phyloP scores from a whole-genome alignment of 2,113 vertebrate genomes.

The Monopterus albus region DNA sequence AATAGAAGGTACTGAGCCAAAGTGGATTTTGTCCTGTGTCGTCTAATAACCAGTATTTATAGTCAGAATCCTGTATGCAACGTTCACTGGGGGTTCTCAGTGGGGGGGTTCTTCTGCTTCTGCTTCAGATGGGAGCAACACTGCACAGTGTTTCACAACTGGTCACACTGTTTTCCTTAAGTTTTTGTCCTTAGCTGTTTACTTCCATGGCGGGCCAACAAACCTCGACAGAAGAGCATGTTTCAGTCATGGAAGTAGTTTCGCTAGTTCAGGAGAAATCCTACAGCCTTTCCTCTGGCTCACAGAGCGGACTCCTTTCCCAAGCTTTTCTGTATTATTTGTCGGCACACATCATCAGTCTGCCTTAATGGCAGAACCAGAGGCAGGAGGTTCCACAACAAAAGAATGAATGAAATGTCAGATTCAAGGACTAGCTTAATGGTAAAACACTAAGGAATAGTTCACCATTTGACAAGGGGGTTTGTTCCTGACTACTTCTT shows the following conservation, averaged over 20 bases:
- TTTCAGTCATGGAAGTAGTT: neutral
- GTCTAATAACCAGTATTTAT: neutral
- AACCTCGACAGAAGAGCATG: neutral
- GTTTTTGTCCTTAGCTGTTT: neutral
- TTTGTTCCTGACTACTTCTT: too few species aligned
- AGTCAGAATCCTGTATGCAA: neutral
- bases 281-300: neutral
- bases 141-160: neutral
- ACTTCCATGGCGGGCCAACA: too few species aligned
- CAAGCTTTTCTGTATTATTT: too few species aligned
- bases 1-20: slow-evolving; percentile 99
- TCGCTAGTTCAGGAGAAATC: neutral
- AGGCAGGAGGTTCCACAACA: neutral
- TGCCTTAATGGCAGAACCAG: neutral
- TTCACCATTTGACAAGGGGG: too few species aligned
- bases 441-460: too few species aligned
- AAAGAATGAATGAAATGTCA: too few species aligned
- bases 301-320: neutral
- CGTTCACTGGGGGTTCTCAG: too few species aligned
- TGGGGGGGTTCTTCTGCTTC: too few species aligned
- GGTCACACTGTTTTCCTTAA: neutral
- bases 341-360: too few species aligned
- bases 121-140: too few species aligned
- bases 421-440: too few species aligned
- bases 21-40: too few species aligned